Percentiles rank a stretch among this genome's conserved stretches.
phyloP scores from a whole-genome alignment of 2,888 invertebrate species.

The Melanostoma scalare region DNA sequence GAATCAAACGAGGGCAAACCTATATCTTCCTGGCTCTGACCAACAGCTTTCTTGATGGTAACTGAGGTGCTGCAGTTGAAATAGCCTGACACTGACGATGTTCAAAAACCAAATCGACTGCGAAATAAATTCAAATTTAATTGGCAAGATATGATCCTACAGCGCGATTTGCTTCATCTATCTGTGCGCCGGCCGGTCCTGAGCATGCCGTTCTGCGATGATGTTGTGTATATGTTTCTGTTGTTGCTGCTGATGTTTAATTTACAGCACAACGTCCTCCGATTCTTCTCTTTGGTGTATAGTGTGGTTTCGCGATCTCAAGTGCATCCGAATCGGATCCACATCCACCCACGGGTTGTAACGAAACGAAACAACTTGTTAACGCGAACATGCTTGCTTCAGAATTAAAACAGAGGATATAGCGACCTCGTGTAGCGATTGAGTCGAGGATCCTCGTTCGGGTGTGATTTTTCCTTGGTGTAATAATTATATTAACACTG shows the following conservation, averaged over 20 bases:
- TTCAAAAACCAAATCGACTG: slow-evolving; percentile 74
- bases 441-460: slow-evolving; percentile 47
- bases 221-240: slow-evolving; percentile 56
- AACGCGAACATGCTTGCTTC: slow-evolving; percentile 78
- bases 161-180: slow-evolving; percentile 68
- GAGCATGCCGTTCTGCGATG: slow-evolving; percentile 39
- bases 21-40: slow-evolving; percentile 37
- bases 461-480: slow-evolving; percentile 46
- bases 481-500: slow-evolving; percentile 71
- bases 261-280: slow-evolving; percentile 61
- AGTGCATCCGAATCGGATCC: slow-evolving; percentile 66
- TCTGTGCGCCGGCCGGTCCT: slow-evolving; percentile 27
- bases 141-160: slow-evolving; percentile 79
- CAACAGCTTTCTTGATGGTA: slow-evolving; percentile 40
- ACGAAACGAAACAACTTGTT: slow-evolving; percentile 78
- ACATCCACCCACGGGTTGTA: slow-evolving; percentile 71
- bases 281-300: slow-evolving; percentile 5
- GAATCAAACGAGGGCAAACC: slow-evolving; percentile 55
- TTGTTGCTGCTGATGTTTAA: slow-evolving; percentile 61
- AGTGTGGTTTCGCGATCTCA: slow-evolving; percentile 42
- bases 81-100: slow-evolving; percentile 48
- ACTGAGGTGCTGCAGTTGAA: slow-evolving; percentile 37
- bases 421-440: slow-evolving; percentile 56
- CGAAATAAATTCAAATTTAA: slow-evolving; percentile 82
- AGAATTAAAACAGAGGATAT: slow-evolving; percentile 66